Conservation (phyloP, 2,113 vertebrate species). For the Octodon degus region DNA sequence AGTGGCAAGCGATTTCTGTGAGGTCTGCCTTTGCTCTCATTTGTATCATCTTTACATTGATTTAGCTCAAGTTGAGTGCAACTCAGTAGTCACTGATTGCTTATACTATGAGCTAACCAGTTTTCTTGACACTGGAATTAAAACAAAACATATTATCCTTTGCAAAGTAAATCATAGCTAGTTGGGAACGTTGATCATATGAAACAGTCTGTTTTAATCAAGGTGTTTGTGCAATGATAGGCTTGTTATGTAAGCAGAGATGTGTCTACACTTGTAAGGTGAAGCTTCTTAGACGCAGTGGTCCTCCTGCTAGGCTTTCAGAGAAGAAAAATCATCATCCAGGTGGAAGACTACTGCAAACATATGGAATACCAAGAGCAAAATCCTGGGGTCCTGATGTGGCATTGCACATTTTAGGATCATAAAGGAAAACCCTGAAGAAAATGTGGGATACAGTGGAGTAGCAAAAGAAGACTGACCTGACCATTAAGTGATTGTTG, state of each 20-base stretch:
- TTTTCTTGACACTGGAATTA: not conserved
- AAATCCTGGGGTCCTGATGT: not conserved
- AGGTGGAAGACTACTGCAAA: not conserved
- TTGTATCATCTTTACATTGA: not conserved
- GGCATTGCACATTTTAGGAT: not conserved
- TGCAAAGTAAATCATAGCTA: constrained; percentile 18
- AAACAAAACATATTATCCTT: not conserved
- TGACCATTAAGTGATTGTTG: not conserved
- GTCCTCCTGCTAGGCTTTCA: not conserved
- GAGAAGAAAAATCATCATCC: not conserved
- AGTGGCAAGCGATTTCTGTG: not conserved
- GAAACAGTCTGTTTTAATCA: not conserved
- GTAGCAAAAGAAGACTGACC: not conserved
- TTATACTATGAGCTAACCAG: not conserved
- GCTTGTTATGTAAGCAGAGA: not conserved
- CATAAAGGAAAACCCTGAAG: not conserved
- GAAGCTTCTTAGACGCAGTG: not conserved
- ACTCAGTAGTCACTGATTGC: not conserved
- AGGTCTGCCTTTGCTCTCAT: not conserved
- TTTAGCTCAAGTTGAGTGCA: constrained; percentile 16
- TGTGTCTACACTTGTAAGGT: not conserved
- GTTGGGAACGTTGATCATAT: not conserved
- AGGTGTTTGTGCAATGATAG: not conserved
- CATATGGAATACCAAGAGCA: not conserved
- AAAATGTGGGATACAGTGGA: not conserved